Conservation (phyloP, 35 echinoderm and acorn worm genomes). For the Stichopus chloronotus region DNA sequence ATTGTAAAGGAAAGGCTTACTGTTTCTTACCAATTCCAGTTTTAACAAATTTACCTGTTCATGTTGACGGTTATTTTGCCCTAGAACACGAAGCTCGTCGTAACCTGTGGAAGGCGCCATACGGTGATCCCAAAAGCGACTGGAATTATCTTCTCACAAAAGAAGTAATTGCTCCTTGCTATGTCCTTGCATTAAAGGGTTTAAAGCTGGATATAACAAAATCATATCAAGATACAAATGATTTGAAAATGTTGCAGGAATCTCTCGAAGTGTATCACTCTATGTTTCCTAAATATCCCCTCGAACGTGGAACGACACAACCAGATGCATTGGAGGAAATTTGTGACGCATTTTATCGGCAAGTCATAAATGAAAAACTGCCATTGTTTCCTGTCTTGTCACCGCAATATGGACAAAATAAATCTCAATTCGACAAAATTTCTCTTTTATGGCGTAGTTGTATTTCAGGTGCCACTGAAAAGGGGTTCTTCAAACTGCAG, state of each 20-base stretch:
- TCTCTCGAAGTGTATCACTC: background rate
- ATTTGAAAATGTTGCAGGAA: background rate
- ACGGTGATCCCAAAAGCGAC: conserved; percentile 28
- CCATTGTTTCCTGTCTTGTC: background rate
- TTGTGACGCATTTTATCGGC: background rate
- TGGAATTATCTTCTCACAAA: conserved; percentile 26
- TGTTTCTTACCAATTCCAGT: conserved; percentile 80
- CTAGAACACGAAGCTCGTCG: conserved; percentile 65
- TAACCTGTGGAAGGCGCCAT: conserved; percentile 62
- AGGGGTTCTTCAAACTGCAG: background rate
- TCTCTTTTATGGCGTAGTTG: background rate
- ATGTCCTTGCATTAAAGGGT: background rate
- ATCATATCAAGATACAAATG: too few species aligned
- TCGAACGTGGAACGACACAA: too few species aligned
- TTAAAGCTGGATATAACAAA: background rate
- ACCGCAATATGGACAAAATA: background rate
- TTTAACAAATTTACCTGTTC: conserved; percentile 74
- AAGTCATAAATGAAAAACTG: background rate
- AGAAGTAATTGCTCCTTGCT: background rate
- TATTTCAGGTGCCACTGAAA: background rate
- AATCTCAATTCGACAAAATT: background rate
- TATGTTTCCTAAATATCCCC: background rate
- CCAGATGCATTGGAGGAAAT: background rate
- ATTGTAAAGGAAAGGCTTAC: conserved; percentile 36
- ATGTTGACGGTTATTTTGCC: conserved; percentile 85